Base-by-base conservation (phyloP, 2,113 vertebrate genomes). In the Dromiciops gliroides region DNA sequence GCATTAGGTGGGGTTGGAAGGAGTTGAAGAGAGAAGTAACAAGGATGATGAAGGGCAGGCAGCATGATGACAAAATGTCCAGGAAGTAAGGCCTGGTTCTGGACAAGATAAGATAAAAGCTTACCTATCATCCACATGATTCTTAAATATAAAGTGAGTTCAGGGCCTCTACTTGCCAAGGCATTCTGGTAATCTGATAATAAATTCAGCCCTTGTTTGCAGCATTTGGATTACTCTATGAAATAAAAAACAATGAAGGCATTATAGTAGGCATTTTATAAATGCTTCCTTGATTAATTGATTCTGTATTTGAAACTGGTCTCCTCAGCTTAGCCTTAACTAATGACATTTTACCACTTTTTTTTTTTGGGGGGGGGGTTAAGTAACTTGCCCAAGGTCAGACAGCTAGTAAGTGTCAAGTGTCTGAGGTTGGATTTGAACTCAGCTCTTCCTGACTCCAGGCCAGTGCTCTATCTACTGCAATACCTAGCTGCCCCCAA, bases 301-400 rank as follows among this genome's bases (percentile, higher is more conserved):
- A 67, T 67, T 67, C 60, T 67, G 12, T 67, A n/a, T 19, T n/a
- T 67, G 31, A 67, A 31, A 67, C 31, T 67, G 11, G 12, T 67
- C 31, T 37, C 60, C 19, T 67, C 31, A n/a, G 37, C 37, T 60
- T 56, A 56, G 53, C 10, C 16, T 26, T 56, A 56, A 56, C 53
- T 50, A 67, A 51, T 89, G 50, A 94, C 90, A 75, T 52, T 89
- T 75, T 96, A 95, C 91, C n/a, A n/a, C n/a, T n/a, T n/a, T n/a
- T n/a, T n/a, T n/a, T n/a, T n/a, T n/a, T n/a, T n/a, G n/a, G n/a
- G n/a, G n/a, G n/a, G n/a, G n/a, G n/a, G n/a, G n/a, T n/a, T n/a
- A n/a, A n/a, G n/a, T n/a, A n/a, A n/a, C n/a, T n/a, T n/a, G n/a
- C n/a, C n/a, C n/a, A n/a, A n/a, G n/a, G n/a, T n/a, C n/a, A n/a